Base-by-base conservation (phyloP, 2,113 vertebrate species). In the Mungos mungo region DNA sequence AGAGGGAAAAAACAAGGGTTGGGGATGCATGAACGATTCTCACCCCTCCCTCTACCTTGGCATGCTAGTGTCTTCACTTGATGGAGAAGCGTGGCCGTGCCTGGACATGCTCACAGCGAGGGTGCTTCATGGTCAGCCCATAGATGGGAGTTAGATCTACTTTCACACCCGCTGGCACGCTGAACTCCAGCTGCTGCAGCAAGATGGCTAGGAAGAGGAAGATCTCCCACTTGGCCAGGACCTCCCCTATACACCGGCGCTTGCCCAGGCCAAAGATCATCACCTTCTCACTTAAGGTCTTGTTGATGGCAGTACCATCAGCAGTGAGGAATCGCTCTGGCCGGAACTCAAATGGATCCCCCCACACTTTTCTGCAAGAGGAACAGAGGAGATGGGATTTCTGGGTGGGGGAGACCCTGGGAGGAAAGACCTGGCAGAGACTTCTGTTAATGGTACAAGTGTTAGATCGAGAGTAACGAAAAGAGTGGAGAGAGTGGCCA, bases 71-170 rank as follows among this genome's bases (percentile, higher is more conserved):
- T 6, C 86, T 54, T 95, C 71, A 95, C 57, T 95, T 63, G 63
- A 38, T 45, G n/a, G 93, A 95, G 1, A 94, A 82, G 57, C 98
- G 97, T 4, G 98, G 83, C 11, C 86, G 93, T 15, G 98, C 98
- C 84, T 92, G 98, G 35, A 99, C 21, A 0, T 96, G 52, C 1
- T 98, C 66, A 65, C 98, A 99, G 74, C 90, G 98, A 50, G 99
- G 98, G 95, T 99, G 99, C 96, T 99, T 99, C 99, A 99, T 99
- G 80, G 99, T 99, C 84, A 99, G 98, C 13, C 99, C 99, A 0
- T 99, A 99, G 82, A 97, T 98, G 1, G 99, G 99, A 1, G 99
- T 99, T 98, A 99, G 97, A 97, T 99, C 99, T 92, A 98, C 97
- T 3, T 88, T 90, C 52, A 99, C 71, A 11, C 99, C 99, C 0